Evolutionary conservation across 2,888 invertebrate species (phyloP).

Genomic region (Eretmocerus hayati): DNA sequence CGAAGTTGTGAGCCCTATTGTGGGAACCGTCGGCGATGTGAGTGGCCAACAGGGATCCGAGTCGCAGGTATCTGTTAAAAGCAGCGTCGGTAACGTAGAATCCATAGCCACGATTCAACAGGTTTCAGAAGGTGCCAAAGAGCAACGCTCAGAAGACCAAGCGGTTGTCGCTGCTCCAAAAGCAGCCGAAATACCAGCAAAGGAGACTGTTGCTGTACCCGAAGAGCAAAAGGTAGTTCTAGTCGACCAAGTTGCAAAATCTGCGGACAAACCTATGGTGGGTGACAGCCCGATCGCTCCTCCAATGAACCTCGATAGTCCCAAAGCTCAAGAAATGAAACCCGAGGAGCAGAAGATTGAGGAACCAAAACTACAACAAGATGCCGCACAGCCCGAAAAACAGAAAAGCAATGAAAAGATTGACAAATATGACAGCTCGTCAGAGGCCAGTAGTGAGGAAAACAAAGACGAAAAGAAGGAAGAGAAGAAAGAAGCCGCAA

Average conservation of each 20-base stretch:
- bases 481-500: slow-evolving; percentile 12
- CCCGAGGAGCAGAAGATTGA: slow-evolving; percentile 22
- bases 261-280: slow-evolving; percentile 32
- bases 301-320: too few relatives aligned
- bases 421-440: slow-evolving; percentile 22
- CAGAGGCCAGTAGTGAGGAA: slow-evolving; percentile 18
- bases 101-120: neutral
- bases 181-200: slow-evolving; percentile 5
- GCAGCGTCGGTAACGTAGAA: too few relatives aligned
- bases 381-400: slow-evolving; percentile 4
- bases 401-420: slow-evolving; percentile 27
- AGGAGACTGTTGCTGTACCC: slow-evolving; percentile 14
- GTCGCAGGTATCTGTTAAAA: slow-evolving; percentile 5
- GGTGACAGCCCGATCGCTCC: slow-evolving; percentile 24
- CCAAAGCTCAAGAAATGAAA: neutral
- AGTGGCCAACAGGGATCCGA: slow-evolving; percentile 6
- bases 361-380: slow-evolving; percentile 8
- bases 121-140: slow-evolving; percentile 6
- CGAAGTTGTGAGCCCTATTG: neutral
- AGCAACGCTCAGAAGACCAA: slow-evolving; percentile 15
- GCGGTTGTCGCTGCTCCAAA: slow-evolving; percentile 10
- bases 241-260: slow-evolving; percentile 24
- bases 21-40: neutral
- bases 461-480: slow-evolving; percentile 14
- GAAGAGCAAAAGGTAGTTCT: slow-evolving; percentile 11